phyloP scores from a whole-genome alignment of 2,797 vertebrate species.

The Artibeus jamaicensis region DNA sequence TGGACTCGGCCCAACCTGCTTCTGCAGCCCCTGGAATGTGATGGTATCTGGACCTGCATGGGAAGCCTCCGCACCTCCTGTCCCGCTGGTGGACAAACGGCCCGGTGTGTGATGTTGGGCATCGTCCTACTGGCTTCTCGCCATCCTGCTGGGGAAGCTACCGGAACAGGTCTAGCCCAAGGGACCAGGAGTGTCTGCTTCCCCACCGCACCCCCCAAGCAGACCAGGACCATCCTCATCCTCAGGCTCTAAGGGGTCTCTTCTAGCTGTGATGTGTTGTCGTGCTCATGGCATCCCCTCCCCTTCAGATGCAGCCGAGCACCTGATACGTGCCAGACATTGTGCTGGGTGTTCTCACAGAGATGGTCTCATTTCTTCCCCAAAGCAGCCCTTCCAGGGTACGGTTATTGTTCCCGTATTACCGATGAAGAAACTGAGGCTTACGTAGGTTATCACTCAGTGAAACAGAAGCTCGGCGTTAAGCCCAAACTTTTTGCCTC shows the following conservation, averaged over 20 bases:
- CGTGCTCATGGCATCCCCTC: no score
- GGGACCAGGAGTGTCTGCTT: background rate
- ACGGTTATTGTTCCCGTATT: background rate
- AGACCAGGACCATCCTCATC: background rate
- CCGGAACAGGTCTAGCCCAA: background rate
- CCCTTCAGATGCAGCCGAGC: background rate
- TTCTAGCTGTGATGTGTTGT: background rate
- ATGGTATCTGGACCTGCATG: background rate
- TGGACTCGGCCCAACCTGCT: background rate
- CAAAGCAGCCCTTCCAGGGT: background rate
- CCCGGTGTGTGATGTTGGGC: background rate
- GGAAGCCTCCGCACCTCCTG: background rate
- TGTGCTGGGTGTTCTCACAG: background rate
- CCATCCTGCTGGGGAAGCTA: background rate
- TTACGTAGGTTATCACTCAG: background rate
- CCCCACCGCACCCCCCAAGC: background rate
- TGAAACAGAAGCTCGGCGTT: background rate
- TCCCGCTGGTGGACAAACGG: background rate
- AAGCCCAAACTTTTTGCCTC: background rate
- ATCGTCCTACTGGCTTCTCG: background rate
- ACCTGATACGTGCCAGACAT: background rate
- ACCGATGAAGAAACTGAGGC: background rate
- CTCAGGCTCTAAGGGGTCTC: background rate
- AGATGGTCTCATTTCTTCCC: background rate
- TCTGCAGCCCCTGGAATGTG: background rate